Evolutionary conservation across 2,888 invertebrate species (phyloP).

Genomic region (Dendrolimus houi): DNA sequence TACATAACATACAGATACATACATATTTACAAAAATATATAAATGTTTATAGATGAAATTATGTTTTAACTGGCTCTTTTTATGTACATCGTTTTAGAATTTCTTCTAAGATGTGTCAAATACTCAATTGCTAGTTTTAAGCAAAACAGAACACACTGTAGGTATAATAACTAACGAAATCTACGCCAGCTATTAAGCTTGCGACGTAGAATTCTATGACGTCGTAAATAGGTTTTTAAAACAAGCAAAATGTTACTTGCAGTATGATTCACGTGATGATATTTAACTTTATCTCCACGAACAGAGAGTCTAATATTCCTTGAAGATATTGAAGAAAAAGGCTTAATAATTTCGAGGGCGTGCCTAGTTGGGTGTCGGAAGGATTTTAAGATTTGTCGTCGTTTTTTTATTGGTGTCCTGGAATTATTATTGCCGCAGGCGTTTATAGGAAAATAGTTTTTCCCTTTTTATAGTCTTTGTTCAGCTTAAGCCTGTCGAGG

Average conservation of each 20-base stretch:
- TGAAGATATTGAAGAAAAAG: conserved; percentile 30
- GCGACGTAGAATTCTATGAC: conserved; percentile 63
- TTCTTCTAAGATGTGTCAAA: no score
- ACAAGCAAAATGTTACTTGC: conserved; percentile 29
- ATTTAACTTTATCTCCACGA: conserved; percentile 9
- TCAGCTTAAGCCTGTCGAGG: background rate
- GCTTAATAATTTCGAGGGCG: conserved; percentile 70
- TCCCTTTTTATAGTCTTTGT: conserved; percentile 1
- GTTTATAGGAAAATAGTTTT: conserved; percentile 43
- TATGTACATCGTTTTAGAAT: no score
- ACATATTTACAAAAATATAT: no score
- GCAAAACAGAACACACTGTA: background rate
- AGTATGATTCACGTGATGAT: conserved; percentile 6
- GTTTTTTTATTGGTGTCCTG: conserved; percentile 61
- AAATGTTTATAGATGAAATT: no score
- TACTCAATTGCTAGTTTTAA: background rate
- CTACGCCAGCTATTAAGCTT: conserved; percentile 47
- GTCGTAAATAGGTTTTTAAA: conserved; percentile 54
- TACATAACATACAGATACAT: no score
- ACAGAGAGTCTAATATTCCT: conserved; percentile 18
- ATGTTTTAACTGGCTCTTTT: no score
- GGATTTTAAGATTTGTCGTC: conserved; percentile 65
- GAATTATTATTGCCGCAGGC: conserved; percentile 54
- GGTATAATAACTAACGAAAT: conserved; percentile 22
- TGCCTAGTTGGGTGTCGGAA: conserved; percentile 62